Evolutionary conservation across 2,888 invertebrate species (phyloP).

Genomic region (Caenorhabditis sp.): DNA sequence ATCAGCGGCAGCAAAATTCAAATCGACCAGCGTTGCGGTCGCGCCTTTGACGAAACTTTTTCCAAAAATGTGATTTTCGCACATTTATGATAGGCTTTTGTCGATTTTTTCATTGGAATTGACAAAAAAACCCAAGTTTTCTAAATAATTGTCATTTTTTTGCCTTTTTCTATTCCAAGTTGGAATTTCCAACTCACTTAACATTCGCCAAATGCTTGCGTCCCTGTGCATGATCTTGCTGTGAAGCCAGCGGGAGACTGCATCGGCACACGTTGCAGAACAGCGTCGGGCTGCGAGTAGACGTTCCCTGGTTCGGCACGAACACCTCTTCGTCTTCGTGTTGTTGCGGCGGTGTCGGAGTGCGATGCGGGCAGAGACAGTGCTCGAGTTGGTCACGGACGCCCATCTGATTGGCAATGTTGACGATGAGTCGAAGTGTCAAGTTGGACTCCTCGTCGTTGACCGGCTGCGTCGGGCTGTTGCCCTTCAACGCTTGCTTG

Average conservation of each 20-base stretch:
- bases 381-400: constrained; percentile 23
- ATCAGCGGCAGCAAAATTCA: too few relatives aligned
- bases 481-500: constrained; percentile 32
- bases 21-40: too few relatives aligned
- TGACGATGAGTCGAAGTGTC: constrained; percentile 41
- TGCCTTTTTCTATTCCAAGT: too few relatives aligned
- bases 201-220: constrained; percentile 12
- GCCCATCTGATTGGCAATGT: constrained; percentile 45
- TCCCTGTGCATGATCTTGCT: constrained; percentile 22
- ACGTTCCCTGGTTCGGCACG: neutral
- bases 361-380: neutral
- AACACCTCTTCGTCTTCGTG: constrained; percentile 28
- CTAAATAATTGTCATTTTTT: too few relatives aligned
- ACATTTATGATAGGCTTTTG: too few relatives aligned
- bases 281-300: constrained; percentile 4
- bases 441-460: constrained; percentile 19
- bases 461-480: neutral
- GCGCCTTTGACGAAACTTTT: too few relatives aligned
- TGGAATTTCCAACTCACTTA: neutral
- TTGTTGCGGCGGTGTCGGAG: neutral
- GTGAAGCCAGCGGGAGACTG: constrained; percentile 13
- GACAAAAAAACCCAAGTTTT: too few relatives aligned
- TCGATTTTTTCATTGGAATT: too few relatives aligned
- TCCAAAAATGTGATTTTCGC: too few relatives aligned
- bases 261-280: constrained; percentile 32